phyloP scores from a whole-genome alignment of 2,113 vertebrate genomes.

The Hippocampus comes region DNA sequence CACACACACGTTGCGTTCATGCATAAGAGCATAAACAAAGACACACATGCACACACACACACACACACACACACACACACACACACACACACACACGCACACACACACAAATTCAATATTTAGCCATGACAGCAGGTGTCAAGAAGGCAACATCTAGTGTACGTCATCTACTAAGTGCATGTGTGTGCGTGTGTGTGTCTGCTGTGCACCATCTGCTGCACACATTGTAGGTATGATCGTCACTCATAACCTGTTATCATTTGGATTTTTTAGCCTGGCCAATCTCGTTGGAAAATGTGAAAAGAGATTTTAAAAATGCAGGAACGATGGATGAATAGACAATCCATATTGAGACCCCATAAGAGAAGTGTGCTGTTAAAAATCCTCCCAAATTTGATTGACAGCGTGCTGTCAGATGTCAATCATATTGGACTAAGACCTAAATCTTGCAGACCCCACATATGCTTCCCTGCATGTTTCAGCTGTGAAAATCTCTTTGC shows the following conservation, averaged over 20 bases:
- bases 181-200: neutral
- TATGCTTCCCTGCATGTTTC: no score
- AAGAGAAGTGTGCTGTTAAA: no score
- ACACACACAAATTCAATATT: neutral
- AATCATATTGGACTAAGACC: no score
- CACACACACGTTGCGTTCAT: neutral
- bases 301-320: neutral
- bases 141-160: neutral
- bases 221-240: neutral
- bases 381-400: no score
- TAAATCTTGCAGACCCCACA: no score
- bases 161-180: neutral
- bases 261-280: neutral
- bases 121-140: neutral
- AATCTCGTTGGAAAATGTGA: neutral
- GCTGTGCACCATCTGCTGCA: slow-evolving; percentile 1
- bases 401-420: no score
- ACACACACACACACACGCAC: neutral
- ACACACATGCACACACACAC: neutral
- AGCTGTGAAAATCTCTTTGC: no score
- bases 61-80: neutral
- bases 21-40: neutral
- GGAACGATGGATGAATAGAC: no score
- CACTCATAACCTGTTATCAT: neutral
- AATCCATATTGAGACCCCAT: no score